A percentile compares a stretch with the other conserved stretches of the same genome.
phyloP scores from a whole-genome alignment of 2,888 invertebrate species.

The Apoda limacodes region DNA sequence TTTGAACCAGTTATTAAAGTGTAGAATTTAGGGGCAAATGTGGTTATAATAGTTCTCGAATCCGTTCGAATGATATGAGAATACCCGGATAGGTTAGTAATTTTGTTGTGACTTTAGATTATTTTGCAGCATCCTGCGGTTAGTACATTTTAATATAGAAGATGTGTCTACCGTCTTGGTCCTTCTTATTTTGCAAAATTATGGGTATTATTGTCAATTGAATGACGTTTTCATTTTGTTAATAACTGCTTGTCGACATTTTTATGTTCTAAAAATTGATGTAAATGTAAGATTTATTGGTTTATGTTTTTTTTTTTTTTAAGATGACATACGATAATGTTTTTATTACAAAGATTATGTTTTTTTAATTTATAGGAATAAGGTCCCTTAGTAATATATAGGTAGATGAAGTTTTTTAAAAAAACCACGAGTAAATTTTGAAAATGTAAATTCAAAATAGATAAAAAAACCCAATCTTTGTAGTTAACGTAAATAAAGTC shows the following conservation, averaged over 20 bases:
- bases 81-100: slow-evolving; percentile 36
- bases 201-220: slow-evolving; percentile 26
- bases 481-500: no score
- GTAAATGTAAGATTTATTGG: slow-evolving; percentile 35
- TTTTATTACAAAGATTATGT: no score
- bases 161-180: slow-evolving; percentile 49
- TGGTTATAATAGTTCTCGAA: slow-evolving; percentile 54
- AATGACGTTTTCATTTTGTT: slow-evolving; percentile 43
- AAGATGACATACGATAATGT: no score
- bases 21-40: slow-evolving; percentile 53
- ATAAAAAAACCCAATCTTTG: no score
- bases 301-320: no score
- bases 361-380: no score
- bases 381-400: no score
- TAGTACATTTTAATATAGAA: slow-evolving; percentile 23
- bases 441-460: no score
- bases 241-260: slow-evolving; percentile 40
- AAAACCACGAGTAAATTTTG: no score
- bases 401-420: no score
- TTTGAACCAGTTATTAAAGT: slow-evolving; percentile 55
- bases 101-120: slow-evolving; percentile 34
- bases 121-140: slow-evolving; percentile 36
- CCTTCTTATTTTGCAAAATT: slow-evolving; percentile 32
- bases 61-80: slow-evolving; percentile 45
- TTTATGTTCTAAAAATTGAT: slow-evolving; percentile 30